phyloP scores from a whole-genome alignment of 1,140 invertebrate species.

The Xylocopa sonorina region DNA sequence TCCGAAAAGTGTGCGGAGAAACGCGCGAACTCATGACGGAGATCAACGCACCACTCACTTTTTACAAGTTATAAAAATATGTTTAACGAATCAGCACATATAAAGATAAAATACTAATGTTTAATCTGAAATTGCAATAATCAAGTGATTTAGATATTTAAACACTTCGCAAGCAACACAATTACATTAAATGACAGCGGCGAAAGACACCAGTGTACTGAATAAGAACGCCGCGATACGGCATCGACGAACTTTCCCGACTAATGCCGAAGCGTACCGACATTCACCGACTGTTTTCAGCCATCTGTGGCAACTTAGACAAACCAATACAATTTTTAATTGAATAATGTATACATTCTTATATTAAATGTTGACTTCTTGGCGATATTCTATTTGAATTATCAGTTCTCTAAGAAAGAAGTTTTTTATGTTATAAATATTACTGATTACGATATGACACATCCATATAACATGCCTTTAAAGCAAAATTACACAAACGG shows the following conservation, averaged over 20 bases:
- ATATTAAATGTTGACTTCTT: neutral
- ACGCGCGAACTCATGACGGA: constrained; percentile 13
- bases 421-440: no score
- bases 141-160: neutral
- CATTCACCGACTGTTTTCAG: constrained; percentile 30
- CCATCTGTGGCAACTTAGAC: neutral
- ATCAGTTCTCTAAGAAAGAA: no score
- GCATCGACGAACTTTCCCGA: constrained; percentile 35
- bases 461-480: no score
- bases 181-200: neutral
- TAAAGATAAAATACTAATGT: neutral
- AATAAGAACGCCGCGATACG: constrained; percentile 40
- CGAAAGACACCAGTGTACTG: constrained; percentile 35
- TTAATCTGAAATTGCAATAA: neutral
- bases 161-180: neutral
- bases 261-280: constrained; percentile 30
- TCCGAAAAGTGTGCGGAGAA: neutral
- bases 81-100: neutral
- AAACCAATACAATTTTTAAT: neutral
- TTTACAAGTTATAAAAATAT: neutral
- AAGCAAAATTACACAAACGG: no score
- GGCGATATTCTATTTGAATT: no score
- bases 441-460: no score
- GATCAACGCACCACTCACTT: neutral
- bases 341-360: neutral